These are phyloP conservation scores for Solenodon paradoxus DNA, from an alignment of 2,113 vertebrate species.

Conservation along the genomic window DNA sequence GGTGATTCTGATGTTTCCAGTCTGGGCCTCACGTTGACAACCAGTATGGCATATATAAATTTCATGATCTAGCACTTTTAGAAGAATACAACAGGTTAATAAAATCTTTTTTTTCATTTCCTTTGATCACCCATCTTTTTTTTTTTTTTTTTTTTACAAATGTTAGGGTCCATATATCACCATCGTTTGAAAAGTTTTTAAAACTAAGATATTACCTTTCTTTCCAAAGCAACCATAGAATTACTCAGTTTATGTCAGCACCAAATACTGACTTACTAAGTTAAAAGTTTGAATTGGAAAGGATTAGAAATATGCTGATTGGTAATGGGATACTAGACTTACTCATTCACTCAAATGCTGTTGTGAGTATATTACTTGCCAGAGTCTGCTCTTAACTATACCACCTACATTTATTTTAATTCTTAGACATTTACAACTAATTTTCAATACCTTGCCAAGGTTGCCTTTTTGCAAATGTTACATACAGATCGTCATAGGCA, in stretches of 20 bases:
- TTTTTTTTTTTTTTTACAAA: neutral
- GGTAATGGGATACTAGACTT: neutral
- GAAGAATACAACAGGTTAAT: neutral
- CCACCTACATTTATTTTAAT: neutral
- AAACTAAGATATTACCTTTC: slow-evolving; percentile 12
- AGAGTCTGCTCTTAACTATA: neutral
- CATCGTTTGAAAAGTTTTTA: neutral
- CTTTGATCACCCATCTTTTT: neutral
- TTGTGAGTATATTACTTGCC: neutral
- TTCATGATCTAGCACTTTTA: neutral
- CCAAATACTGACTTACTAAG: neutral
- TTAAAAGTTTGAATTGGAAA: slow-evolving; percentile 20
- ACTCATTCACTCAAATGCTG: neutral
- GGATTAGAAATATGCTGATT: neutral
- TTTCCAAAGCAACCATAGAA: neutral
- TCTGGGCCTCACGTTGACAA: neutral
- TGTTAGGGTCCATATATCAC: neutral
- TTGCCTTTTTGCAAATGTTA: neutral
- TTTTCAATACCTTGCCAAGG: neutral
- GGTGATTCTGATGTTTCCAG: neutral
- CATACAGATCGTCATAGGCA: neutral
- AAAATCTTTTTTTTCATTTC: neutral
- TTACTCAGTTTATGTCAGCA: slow-evolving; percentile 9
- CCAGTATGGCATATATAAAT: neutral
- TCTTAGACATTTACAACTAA: neutral